Base-by-base conservation (phyloP, 2,797 vertebrate genomes). In the Oryzias dopingdopingensis region DNA sequence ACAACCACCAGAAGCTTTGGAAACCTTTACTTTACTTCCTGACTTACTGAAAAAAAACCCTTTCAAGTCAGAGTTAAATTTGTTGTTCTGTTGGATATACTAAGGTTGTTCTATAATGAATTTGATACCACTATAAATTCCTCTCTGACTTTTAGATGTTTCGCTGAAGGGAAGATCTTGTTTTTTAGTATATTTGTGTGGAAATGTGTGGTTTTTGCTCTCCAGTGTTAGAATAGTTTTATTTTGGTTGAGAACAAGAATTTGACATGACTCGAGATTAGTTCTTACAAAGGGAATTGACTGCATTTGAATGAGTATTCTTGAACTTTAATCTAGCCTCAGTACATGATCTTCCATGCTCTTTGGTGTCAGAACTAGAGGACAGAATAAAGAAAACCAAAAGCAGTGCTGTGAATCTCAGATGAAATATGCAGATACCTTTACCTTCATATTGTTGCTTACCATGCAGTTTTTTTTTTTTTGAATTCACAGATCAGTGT, bases 381-480 rank as follows among this genome's bases (percentile, higher is more conserved):
- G 59, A 67, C 61, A 60, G 52, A 72, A 55, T 65, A 44, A 49
- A 62, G 61, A 41, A 44, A 66, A 68, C 48, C 56, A 57, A 66
- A 53, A 47, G 46, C 42, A 13, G 45, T 37, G 47, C 42, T 67
- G 44, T 63, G 70, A 65, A 76, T 55, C 29, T 0, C 15, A 48
- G 53, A 55, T 60, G 43, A 66, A 59, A 81, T 70, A 56, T 42
- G 41, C 45, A 57, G 64, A 42, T 32, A n/a, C 42, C 59, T 53
- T 51, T 74, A 72, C 66, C 22, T 43, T 52, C 55, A 63, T 62
- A 32, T 49, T 58, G 46, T 64, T 51, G 56, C 55, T 52, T 43
- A 26, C 46, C 42, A 40, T 47, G 43, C 43, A 6, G 0, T 10
- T 32, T 32, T 32, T 37, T 65, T 72, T 54, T 50, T 69, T 18